These are phyloP conservation scores for Fragum fragum DNA, from an alignment of 2,888 invertebrate genomes.

Conservation along the genomic window DNA sequence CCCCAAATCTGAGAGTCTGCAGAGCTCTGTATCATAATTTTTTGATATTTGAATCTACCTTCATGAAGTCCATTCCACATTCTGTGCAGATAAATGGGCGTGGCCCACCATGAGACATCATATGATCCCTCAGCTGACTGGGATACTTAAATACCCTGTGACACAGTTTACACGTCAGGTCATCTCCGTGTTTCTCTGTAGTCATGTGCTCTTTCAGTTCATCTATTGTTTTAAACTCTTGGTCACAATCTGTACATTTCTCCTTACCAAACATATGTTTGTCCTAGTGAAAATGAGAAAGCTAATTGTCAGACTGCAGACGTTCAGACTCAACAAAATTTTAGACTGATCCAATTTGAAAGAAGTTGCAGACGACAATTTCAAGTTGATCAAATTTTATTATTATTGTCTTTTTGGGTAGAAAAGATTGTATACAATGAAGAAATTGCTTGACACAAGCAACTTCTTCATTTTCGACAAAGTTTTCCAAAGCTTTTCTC, in stretches of 20 bases:
- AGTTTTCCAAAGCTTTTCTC: too few species aligned
- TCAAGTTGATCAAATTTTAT: too few species aligned
- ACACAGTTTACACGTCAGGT: constrained; percentile 82
- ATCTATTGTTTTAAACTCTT: constrained; percentile 74
- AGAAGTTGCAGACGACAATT: too few species aligned
- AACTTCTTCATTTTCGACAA: too few species aligned
- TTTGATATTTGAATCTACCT: constrained; percentile 82
- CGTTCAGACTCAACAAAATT: too few species aligned
- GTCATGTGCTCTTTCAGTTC: constrained; percentile 78
- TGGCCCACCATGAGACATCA: constrained; percentile 84
- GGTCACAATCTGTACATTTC: constrained; percentile 78
- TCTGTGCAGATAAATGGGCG: constrained; percentile 86
- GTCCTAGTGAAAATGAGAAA: constrained; percentile 65
- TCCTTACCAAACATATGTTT: constrained; percentile 74
- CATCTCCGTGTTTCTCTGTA: constrained; percentile 75
- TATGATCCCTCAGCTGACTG: constrained; percentile 86
- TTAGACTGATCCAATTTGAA: too few species aligned
- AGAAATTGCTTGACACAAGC: too few species aligned
- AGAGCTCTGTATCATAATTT: too few species aligned
- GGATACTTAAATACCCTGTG: constrained; percentile 84
- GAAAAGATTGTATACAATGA: too few species aligned
- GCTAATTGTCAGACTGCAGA: too few species aligned
- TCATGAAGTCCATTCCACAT: constrained; percentile 87
- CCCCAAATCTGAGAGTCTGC: too few species aligned
- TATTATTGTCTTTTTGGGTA: too few species aligned